Evolutionary conservation across 64 coral and sea anemone genomes (phyloP).

Genomic region (Stichodactyla helianthus): DNA sequence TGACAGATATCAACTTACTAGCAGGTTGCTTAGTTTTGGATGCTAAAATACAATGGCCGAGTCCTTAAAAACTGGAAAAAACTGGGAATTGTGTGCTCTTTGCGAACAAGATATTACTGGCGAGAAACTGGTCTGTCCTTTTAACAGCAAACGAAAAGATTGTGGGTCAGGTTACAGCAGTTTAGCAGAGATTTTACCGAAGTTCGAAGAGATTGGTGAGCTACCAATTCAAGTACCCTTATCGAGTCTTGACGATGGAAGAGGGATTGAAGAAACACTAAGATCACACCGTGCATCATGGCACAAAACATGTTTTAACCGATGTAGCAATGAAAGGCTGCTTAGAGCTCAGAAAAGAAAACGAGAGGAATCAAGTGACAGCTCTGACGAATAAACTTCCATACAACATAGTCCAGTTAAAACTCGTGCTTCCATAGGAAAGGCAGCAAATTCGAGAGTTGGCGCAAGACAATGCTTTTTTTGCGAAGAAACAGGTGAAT

Average conservation of each 20-base stretch:
- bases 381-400: constrained; percentile 1
- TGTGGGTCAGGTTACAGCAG: constrained; percentile 16
- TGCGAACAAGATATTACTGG: constrained; percentile 17
- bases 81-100: constrained; percentile 25
- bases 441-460: neutral
- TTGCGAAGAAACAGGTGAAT: constrained; percentile 3
- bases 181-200: constrained; percentile 23
- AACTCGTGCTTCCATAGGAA: constrained; percentile 19
- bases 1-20: neutral
- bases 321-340: constrained; percentile 49
- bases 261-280: constrained; percentile 35
- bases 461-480: constrained; percentile 13
- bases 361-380: constrained; percentile 1
- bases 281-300: constrained; percentile 32
- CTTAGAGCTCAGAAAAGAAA: constrained; percentile 41
- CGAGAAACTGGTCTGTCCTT: constrained; percentile 36
- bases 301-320: constrained; percentile 45
- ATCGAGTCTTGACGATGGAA: constrained; percentile 25
- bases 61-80: neutral
- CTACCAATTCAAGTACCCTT: constrained; percentile 43
- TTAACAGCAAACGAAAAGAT: constrained; percentile 27
- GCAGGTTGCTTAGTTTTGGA: neutral
- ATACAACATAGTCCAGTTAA: constrained; percentile 24
- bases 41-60: neutral
- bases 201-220: constrained; percentile 32